Percentiles rank a stretch among this genome's conserved stretches.
Conservation (phyloP, 2,888 invertebrate species). For the Morpho helenor region DNA sequence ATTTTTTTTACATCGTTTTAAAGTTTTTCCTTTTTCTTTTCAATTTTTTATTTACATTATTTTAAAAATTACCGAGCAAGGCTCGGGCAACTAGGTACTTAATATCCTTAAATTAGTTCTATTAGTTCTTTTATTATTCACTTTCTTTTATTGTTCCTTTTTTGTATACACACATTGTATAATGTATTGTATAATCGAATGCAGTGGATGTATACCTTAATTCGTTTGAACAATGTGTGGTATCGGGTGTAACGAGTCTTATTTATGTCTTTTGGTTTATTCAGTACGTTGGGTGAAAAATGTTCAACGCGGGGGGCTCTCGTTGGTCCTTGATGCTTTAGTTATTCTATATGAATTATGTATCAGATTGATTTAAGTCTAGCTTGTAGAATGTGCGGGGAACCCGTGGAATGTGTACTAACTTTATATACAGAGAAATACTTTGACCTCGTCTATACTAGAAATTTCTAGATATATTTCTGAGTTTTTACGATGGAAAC, state of each 20-base stretch:
- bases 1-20: too few species aligned
- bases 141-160: too few species aligned
- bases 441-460: too few species aligned
- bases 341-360: constrained; percentile 69
- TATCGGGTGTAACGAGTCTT: constrained; percentile 45
- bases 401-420: not conserved
- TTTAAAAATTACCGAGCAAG: too few species aligned
- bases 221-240: constrained; percentile 35
- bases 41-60: too few species aligned
- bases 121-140: too few species aligned
- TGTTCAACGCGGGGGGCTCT: constrained; percentile 64
- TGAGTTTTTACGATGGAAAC: too few species aligned
- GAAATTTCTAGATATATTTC: too few species aligned
- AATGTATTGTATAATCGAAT: not conserved
- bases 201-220: not conserved
- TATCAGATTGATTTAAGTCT: constrained; percentile 63
- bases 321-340: constrained; percentile 49
- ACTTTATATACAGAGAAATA: too few species aligned
- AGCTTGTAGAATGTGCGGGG: constrained; percentile 39
- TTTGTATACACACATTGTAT: not conserved
- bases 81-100: too few species aligned
- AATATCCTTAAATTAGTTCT: too few species aligned
- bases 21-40: too few species aligned
- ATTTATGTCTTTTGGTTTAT: constrained; percentile 51
- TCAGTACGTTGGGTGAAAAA: constrained; percentile 61